These are phyloP conservation scores for Pica pica DNA, from an alignment of 2,113 vertebrate species.

Conservation along the genomic window DNA sequence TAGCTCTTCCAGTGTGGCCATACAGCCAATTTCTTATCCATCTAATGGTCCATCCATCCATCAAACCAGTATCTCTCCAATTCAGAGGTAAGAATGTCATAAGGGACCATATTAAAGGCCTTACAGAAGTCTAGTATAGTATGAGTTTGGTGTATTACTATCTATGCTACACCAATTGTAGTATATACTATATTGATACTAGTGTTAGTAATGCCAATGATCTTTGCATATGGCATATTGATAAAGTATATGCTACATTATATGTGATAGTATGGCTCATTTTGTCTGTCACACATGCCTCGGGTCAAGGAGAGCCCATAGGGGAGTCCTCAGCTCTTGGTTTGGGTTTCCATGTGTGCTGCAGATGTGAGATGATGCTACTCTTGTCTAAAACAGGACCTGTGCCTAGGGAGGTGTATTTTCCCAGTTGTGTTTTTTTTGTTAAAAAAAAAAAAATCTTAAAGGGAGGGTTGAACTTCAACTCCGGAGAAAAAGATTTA, in stretches of 20 bases:
- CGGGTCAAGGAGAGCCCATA: background rate
- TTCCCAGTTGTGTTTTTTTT: background rate
- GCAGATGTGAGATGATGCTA: background rate
- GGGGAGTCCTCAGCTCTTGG: background rate
- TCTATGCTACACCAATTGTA: background rate
- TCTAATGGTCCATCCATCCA: background rate
- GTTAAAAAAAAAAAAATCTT: background rate
- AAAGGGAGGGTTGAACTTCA: background rate
- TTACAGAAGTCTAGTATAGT: background rate
- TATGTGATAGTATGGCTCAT: accelerated
- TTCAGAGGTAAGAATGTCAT: background rate
- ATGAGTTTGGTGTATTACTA: background rate
- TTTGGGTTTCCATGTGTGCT: background rate
- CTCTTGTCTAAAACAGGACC: background rate
- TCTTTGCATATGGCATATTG: background rate
- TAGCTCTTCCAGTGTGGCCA: background rate
- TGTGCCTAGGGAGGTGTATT: background rate
- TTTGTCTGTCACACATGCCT: background rate
- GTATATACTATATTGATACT: background rate
- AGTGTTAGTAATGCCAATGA: background rate
- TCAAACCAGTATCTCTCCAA: background rate
- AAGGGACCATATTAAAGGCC: background rate
- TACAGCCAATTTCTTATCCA: background rate
- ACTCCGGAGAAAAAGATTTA: background rate
- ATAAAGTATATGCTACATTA: background rate